A percentile compares a stretch with the other conserved stretches of the same genome.
Evolutionary conservation across 2,113 vertebrate genomes (phyloP).

Genomic region (Trematomus loennbergii): DNA sequence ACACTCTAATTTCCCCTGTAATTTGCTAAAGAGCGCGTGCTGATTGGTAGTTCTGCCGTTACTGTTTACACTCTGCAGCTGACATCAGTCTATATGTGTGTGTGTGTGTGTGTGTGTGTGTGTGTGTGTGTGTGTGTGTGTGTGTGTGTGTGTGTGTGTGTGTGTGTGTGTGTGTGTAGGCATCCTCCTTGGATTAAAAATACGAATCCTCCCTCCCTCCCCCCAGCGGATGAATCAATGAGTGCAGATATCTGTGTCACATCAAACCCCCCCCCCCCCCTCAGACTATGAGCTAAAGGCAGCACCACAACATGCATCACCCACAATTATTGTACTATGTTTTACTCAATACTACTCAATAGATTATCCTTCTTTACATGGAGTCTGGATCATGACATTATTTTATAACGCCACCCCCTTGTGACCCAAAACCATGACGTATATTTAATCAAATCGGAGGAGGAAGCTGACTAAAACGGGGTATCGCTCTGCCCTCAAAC

Average conservation of each 20-base stretch:
- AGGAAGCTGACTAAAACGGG: neutral
- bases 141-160: slow-evolving; percentile 20
- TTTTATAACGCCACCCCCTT: neutral
- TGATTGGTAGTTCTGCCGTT: slow-evolving; percentile 62
- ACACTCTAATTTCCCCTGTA: slow-evolving; percentile 80
- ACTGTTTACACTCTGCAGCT: slow-evolving; percentile 67
- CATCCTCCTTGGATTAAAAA: slow-evolving; percentile 70
- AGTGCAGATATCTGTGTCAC: slow-evolving; percentile 68
- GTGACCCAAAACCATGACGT: slow-evolving; percentile 19
- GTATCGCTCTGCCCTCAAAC: slow-evolving; percentile 8
- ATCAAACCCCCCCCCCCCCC: slow-evolving; percentile 32
- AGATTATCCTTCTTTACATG: slow-evolving; percentile 4
- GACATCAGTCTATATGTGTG: slow-evolving; percentile 53
- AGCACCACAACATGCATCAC: neutral
- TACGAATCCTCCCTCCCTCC: slow-evolving; percentile 39
- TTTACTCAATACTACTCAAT: neutral
- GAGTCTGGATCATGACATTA: slow-evolving; percentile 15
- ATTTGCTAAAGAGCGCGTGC: slow-evolving; percentile 76
- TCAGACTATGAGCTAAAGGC: neutral
- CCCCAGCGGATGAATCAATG: slow-evolving; percentile 67
- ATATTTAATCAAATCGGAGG: slow-evolving; percentile 35
- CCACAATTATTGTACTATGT: neutral
- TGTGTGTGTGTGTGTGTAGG: slow-evolving; percentile 28
- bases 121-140: slow-evolving; percentile 29
- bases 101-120: slow-evolving; percentile 25